Evolutionary conservation across 1,140 invertebrate genomes (phyloP), one percentile per base, ranked within the genome.

Genomic region (Drosophila tsacasi): DNA sequence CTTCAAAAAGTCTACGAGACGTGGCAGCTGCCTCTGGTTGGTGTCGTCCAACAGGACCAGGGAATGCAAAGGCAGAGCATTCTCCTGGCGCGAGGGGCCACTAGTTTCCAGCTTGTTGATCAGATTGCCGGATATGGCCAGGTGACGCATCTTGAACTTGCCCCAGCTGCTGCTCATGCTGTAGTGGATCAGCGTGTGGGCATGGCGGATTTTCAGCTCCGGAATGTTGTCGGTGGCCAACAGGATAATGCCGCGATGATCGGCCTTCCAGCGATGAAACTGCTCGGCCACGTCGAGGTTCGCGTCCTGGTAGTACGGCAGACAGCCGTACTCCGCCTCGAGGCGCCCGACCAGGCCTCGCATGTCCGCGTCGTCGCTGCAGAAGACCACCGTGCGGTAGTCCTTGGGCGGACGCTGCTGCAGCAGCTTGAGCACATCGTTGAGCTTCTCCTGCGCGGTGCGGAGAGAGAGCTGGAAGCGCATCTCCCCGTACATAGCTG

Each of bases 171-270:
- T 13, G 55, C 84, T 81, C 65, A 90, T 47, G 37, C 63, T 52
- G 27, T 66, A 80, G 19, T 87, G 77, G 10, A 87, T 50, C 8
- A 87, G 21, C 0, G 84, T 89, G 2, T 84, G 58, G 0, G 65
- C 84, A 32, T 79, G n/a, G 0, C 84, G 62, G 1, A 89, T 42
- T 9, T 35, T 17, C 35, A 84, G n/a, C 37, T 87, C 84, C 6
- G 81, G 85, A 7, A 84, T 89, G n/a, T 54, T n/a, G 30, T 90
- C 84, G 4, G 81, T 87, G 65, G 57, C 65, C 23, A 89, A 21
- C 1, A 87, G 23, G 2, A 87, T 44, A 4, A 63, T 39, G 15
- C 69, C 76, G 0, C n/a, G 8, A 1, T 21, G 65, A 4, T 71
- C 0, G 7, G 13, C 17, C 21, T 55, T 52, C 83, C 83, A 87